Percentiles rank a stretch among this genome's conserved stretches.
These are phyloP conservation scores for Sabellastarte sp. DNA, from an alignment of 2,888 invertebrate genomes.

Conservation along the genomic window DNA sequence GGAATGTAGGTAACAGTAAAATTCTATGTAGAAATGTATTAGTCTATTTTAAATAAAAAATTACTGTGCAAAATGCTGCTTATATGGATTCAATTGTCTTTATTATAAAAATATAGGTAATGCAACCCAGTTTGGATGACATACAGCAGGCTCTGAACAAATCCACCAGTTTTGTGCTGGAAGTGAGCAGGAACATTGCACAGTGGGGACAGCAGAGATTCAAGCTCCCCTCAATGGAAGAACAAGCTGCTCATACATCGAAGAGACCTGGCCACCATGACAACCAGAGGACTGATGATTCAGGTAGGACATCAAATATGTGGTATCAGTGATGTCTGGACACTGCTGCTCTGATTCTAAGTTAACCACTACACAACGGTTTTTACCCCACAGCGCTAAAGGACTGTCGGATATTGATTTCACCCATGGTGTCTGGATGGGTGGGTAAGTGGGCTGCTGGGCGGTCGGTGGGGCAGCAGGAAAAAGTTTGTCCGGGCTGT, in stretches of 20 bases:
- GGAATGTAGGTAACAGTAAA: background rate
- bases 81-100: background rate
- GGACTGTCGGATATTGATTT: no score
- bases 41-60: background rate
- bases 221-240: background rate
- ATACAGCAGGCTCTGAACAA: constrained; percentile 81
- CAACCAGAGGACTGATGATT: no score
- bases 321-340: background rate
- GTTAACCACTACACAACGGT: no score
- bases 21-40: background rate
- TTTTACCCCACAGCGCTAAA: no score
- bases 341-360: background rate
- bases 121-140: constrained; percentile 84
- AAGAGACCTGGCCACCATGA: background rate
- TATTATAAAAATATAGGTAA: no score
- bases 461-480: no score
- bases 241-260: no score
- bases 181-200: constrained; percentile 84
- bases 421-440: no score
- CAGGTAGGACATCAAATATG: no score
- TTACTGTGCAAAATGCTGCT: background rate
- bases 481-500: no score
- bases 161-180: constrained; percentile 78
- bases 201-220: constrained; percentile 74
- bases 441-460: no score